Base-by-base conservation (phyloP, 2,113 vertebrate genomes). In the Rynchops niger region DNA sequence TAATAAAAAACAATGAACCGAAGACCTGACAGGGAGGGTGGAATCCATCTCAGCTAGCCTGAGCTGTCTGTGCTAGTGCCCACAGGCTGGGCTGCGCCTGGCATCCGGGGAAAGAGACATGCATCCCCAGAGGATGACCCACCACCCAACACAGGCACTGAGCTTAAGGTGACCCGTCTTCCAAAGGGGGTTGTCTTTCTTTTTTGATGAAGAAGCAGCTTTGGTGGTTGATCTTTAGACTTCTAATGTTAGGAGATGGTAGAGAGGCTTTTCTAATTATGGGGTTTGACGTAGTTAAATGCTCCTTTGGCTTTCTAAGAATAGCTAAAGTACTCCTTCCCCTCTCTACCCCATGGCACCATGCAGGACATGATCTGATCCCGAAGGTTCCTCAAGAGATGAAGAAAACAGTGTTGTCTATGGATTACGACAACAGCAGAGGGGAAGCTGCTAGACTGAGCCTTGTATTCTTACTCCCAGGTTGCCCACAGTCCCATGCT, bases 21-120 rank as follows among this genome's bases (percentile, higher is more conserved):
- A 73, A 20, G 84, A 36, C 23, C 91, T 93, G 93, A 86, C 84
- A 81, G 87, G n/a, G 23, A 93, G 78, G 82, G 74, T 93, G 72
- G 92, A 69, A 80, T 93, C 92, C 78, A 45, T 67, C 90, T 34
- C 40, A 2, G 74, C 1, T 20, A 80, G 74, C 9, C 1, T 0
- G 16, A 82, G 61, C 77, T 96, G 77, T 34, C 73, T 72, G 74
- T 73, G 81, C 59, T 30, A 53, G 50, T n/a, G 66, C 90, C 90
- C 74, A 34, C 10, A 7, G 93, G 71, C 71, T 83, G 83, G 62
- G 43, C 82, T 92, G 91, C 1, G 17, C n/a, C 79, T 58, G 73
- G 72, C 2, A 0, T 2, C 26, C 8, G 45, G 49, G 45, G 12
- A 91, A 76, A 76, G 53, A 42, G 90, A 82, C 70, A 12, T 0